These are phyloP conservation scores for Silurus aristotelis DNA, from an alignment of 2,797 vertebrate genomes.

Conservation along the genomic window DNA sequence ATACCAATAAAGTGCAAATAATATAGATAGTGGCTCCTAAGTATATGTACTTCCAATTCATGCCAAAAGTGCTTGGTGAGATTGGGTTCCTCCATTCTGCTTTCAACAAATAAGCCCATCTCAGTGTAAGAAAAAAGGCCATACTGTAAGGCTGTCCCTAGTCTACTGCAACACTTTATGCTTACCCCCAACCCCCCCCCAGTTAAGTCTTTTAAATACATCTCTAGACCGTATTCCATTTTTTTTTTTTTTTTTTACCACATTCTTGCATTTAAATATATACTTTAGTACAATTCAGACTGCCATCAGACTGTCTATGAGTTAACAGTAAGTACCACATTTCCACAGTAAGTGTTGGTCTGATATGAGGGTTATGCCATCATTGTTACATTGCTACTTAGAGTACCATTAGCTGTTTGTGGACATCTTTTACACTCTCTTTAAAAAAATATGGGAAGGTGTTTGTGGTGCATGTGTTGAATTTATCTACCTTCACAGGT, in stretches of 20 bases:
- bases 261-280: background rate
- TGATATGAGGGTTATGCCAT: background rate
- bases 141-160: background rate
- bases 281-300: background rate
- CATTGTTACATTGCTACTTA: too few relatives aligned
- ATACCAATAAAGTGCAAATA: background rate
- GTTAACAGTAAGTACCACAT: background rate
- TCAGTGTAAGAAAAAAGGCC: background rate
- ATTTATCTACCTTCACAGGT: background rate
- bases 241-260: background rate
- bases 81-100: background rate
- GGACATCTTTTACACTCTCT: background rate
- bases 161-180: background rate
- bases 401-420: background rate
- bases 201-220: background rate
- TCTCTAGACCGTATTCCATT: background rate
- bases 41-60: background rate
- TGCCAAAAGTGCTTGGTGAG: background rate
- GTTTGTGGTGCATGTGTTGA: background rate
- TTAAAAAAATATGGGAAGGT: background rate
- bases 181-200: background rate
- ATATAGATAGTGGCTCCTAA: background rate
- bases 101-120: background rate
- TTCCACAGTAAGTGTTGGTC: background rate
- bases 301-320: background rate